These are phyloP conservation scores for Drosophila nigritarsus DNA, from an alignment of 2,888 invertebrate species.

Conservation along the genomic window DNA sequence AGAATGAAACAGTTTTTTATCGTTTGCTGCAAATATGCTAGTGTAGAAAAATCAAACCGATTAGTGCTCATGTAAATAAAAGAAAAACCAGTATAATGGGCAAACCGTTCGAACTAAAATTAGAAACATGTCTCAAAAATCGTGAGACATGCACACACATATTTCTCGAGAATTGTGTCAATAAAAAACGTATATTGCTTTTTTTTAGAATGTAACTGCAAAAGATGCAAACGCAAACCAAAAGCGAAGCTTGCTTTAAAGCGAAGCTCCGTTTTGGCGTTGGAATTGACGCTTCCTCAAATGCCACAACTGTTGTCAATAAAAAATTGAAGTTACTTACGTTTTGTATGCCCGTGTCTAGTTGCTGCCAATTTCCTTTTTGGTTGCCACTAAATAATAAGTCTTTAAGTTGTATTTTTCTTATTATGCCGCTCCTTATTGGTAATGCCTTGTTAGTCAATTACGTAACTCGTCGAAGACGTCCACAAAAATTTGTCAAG, in stretches of 20 bases:
- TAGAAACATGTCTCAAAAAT: slow-evolving; percentile 70
- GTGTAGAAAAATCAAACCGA: slow-evolving; percentile 61
- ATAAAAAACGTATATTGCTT: slow-evolving; percentile 31
- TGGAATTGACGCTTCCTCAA: slow-evolving; percentile 54
- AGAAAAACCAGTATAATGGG: slow-evolving; percentile 65
- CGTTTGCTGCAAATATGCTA: slow-evolving; percentile 15
- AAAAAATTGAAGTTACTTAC: slow-evolving; percentile 55
- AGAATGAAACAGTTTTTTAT: slow-evolving; percentile 28
- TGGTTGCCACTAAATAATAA: slow-evolving; percentile 31
- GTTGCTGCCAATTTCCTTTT: slow-evolving; percentile 64
- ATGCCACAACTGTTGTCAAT: slow-evolving; percentile 45
- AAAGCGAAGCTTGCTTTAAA: slow-evolving; percentile 5
- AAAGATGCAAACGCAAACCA: slow-evolving; percentile 28
- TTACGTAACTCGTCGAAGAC: slow-evolving; percentile 60
- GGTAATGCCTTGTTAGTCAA: slow-evolving; percentile 47
- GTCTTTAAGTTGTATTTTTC: slow-evolving; percentile 29
- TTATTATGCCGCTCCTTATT: slow-evolving; percentile 52
- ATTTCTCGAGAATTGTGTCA: slow-evolving; percentile 39
- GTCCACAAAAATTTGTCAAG: slow-evolving; percentile 35
- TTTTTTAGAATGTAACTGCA: slow-evolving; percentile 58
- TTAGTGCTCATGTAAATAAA: slow-evolving; percentile 44
- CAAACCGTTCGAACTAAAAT: slow-evolving; percentile 45
- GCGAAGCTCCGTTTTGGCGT: slow-evolving; percentile 43
- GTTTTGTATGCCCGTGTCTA: slow-evolving; percentile 33
- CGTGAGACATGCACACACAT: slow-evolving; percentile 57